phyloP scores from a whole-genome alignment of 2,888 invertebrate genomes.

The Callosobruchus maculatus region DNA sequence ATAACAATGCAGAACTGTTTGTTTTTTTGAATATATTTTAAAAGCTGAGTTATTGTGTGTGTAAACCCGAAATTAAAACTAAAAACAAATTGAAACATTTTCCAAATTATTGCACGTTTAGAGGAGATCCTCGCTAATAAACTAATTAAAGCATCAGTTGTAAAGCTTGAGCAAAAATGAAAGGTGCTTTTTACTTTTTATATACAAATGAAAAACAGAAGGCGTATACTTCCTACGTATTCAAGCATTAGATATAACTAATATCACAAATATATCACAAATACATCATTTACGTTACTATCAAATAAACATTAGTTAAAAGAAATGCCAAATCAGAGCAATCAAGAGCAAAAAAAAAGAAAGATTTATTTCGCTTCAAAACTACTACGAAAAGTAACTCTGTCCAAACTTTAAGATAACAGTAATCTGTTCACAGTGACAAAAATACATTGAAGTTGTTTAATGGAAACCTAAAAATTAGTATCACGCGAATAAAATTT shows the following conservation, averaged over 20 bases:
- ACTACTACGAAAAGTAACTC: too few relatives aligned
- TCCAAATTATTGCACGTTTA: neutral
- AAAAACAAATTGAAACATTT: neutral
- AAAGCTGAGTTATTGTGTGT: neutral
- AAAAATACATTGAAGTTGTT: neutral
- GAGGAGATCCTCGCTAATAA: neutral
- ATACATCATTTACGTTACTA: too few relatives aligned
- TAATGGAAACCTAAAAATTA: neutral
- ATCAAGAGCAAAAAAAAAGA: too few relatives aligned
- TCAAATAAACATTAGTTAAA: neutral
- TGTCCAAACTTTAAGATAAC: too few relatives aligned
- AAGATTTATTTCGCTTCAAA: too few relatives aligned
- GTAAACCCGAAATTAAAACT: neutral
- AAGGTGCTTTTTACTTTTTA: slow-evolving; percentile 33
- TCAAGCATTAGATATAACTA: slow-evolving; percentile 6
- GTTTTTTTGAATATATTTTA: too few relatives aligned
- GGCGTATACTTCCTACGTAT: slow-evolving; percentile 18
- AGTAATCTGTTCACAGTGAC: slow-evolving; percentile 18
- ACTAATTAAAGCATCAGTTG: slow-evolving; percentile 17
- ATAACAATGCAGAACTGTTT: too few relatives aligned
- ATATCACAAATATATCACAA: slow-evolving; percentile 12
- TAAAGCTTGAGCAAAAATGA: slow-evolving; percentile 48
- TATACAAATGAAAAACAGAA: slow-evolving; percentile 12
- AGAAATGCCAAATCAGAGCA: too few relatives aligned
- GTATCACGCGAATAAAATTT: slow-evolving; percentile 7